Conservation (phyloP, 2,113 vertebrate species). For the Tragelaphus imberbis region DNA sequence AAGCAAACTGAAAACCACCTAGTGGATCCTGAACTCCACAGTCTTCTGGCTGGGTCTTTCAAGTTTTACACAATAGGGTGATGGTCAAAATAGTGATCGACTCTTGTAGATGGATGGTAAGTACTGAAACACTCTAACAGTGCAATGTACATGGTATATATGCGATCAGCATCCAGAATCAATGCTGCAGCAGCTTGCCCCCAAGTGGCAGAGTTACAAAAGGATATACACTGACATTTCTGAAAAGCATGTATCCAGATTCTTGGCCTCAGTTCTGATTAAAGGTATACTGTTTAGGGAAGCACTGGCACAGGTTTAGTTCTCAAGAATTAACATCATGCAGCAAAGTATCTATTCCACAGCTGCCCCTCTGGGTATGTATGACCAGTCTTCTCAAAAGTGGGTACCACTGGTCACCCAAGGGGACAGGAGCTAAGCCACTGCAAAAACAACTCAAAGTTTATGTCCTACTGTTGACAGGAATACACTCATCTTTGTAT, state of each 20-base stretch:
- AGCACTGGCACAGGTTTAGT: neutral
- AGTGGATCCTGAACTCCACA: neutral
- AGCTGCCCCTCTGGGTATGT: neutral
- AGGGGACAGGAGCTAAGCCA: neutral
- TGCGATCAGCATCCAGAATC: neutral
- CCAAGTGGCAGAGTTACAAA: neutral
- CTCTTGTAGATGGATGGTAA: neutral
- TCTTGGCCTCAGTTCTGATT: neutral
- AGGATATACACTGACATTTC: neutral
- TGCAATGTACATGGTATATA: neutral
- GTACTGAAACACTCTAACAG: neutral
- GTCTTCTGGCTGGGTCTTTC: neutral
- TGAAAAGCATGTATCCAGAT: constrained; percentile 3
- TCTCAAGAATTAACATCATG: constrained; percentile 25
- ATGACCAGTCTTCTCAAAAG: neutral
- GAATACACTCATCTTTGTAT: neutral
- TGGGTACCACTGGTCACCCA: neutral
- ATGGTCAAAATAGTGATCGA: neutral
- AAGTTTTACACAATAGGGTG: neutral
- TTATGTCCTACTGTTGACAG: neutral
- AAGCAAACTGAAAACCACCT: neutral
- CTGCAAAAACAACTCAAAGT: neutral
- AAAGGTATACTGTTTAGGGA: neutral
- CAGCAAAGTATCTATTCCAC: neutral
- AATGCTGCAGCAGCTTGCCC: neutral